These are phyloP conservation scores for Uropetala carovei DNA, from an alignment of 2,888 invertebrate species.

Conservation along the genomic window DNA sequence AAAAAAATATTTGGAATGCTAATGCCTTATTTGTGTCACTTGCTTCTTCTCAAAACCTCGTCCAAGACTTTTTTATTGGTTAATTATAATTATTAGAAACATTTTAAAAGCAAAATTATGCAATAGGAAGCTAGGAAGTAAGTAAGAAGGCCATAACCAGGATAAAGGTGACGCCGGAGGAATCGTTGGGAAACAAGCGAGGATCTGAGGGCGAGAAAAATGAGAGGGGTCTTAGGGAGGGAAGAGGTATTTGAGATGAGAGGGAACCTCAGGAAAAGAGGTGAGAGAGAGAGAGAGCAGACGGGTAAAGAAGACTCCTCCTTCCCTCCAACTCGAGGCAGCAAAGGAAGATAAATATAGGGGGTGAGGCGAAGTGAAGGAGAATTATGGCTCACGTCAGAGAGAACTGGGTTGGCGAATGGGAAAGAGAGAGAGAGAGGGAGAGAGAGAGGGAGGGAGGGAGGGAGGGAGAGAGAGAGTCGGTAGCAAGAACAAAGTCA, in stretches of 20 bases:
- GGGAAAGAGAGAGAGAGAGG: neutral
- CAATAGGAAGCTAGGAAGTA: too few species aligned
- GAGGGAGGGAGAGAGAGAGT: neutral
- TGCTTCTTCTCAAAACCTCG: too few species aligned
- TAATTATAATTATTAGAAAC: too few species aligned
- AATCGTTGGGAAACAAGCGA: too few species aligned
- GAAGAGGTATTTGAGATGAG: neutral
- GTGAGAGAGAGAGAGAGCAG: neutral
- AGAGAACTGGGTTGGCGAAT: neutral
- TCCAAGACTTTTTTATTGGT: too few species aligned
- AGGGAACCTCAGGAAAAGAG: neutral
- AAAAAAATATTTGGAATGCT: too few species aligned
- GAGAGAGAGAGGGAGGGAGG: neutral
- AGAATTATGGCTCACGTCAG: slow-evolving; percentile 34
- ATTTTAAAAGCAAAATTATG: too few species aligned
- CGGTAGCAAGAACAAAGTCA: slow-evolving; percentile 46
- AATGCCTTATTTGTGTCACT: too few species aligned
- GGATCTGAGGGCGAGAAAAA: too few species aligned
- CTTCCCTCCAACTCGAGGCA: neutral
- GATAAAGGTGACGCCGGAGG: too few species aligned
- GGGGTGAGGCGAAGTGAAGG: slow-evolving; percentile 46
- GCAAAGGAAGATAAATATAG: slow-evolving; percentile 59
- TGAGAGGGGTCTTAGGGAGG: too few species aligned
- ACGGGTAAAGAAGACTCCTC: neutral
- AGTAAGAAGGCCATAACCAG: too few species aligned